These are phyloP conservation scores for Meloidogyne chitwoodi DNA, from an alignment of 1,140 invertebrate species.

Conservation along the genomic window DNA sequence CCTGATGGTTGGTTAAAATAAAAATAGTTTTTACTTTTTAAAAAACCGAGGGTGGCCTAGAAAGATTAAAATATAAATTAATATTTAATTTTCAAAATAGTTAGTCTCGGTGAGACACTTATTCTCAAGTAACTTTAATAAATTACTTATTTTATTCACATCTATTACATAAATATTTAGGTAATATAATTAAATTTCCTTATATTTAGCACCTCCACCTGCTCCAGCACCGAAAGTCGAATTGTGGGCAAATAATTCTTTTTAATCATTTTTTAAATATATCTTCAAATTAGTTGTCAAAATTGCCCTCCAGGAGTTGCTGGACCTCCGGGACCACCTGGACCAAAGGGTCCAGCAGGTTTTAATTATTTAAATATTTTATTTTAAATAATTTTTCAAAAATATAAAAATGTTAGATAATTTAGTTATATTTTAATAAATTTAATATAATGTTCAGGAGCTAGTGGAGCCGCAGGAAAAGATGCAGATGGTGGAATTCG, in stretches of 20 bases:
- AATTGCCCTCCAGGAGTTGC: background rate
- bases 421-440: too few relatives aligned
- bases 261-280: background rate
- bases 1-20: constrained; percentile 1
- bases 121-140: too few relatives aligned
- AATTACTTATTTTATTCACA: too few relatives aligned
- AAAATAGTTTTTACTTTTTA: background rate
- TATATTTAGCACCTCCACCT: background rate
- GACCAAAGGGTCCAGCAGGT: background rate
- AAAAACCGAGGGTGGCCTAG: too few relatives aligned
- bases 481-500: constrained; percentile 13
- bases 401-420: too few relatives aligned
- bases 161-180: too few relatives aligned
- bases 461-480: background rate
- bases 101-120: too few relatives aligned
- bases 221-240: constrained; percentile 16
- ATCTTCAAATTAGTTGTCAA: background rate
- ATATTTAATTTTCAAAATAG: too few relatives aligned
- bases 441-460: background rate
- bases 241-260: background rate
- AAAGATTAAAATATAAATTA: too few relatives aligned
- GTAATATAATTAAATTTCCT: too few relatives aligned
- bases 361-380: background rate
- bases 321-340: constrained; percentile 2
- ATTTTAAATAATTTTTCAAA: too few relatives aligned